Percentiles rank a stretch among this genome's conserved stretches.
phyloP scores from a whole-genome alignment of 2,113 vertebrate species.

The Conger conger region DNA sequence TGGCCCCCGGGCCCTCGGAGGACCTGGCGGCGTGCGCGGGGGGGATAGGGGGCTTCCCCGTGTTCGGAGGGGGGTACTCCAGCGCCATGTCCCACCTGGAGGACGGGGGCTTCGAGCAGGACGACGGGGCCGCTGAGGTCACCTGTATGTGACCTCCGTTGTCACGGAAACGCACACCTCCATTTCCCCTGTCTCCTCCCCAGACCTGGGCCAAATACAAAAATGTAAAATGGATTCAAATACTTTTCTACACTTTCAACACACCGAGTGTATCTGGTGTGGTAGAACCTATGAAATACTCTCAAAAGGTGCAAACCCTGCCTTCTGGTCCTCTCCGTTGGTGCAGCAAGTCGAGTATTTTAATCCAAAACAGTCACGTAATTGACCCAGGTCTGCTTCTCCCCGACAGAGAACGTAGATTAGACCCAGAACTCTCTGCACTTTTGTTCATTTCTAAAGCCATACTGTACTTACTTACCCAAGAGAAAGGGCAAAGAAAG shows the following conservation, averaged over 20 bases:
- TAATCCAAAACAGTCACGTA: no score
- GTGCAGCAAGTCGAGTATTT: no score
- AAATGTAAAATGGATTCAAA: no score
- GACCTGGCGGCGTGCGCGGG: constrained; percentile 51
- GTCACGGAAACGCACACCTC: background rate
- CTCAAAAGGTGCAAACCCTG: no score
- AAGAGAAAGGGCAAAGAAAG: background rate
- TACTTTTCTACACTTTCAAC: no score
- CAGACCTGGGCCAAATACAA: no score
- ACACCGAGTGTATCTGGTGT: no score
- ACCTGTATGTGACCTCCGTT: constrained; percentile 83
- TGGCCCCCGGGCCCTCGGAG: constrained; percentile 29
- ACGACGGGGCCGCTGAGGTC: constrained; percentile 91
- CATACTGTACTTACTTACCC: constrained; percentile 30
- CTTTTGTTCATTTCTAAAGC: constrained; percentile 14
- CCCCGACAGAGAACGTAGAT: background rate
- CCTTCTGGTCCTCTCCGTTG: no score
- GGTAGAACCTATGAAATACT: no score
- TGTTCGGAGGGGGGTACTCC: constrained; percentile 73
- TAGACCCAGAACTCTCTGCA: constrained; percentile 1
- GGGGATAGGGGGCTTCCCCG: constrained; percentile 71
- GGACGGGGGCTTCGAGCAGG: constrained; percentile 87
- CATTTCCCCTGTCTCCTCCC: background rate
- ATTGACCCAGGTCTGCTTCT: no score
- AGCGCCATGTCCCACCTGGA: constrained; percentile 81